Conservation (phyloP, 2,113 vertebrate genomes). For the Axis porcinus region DNA sequence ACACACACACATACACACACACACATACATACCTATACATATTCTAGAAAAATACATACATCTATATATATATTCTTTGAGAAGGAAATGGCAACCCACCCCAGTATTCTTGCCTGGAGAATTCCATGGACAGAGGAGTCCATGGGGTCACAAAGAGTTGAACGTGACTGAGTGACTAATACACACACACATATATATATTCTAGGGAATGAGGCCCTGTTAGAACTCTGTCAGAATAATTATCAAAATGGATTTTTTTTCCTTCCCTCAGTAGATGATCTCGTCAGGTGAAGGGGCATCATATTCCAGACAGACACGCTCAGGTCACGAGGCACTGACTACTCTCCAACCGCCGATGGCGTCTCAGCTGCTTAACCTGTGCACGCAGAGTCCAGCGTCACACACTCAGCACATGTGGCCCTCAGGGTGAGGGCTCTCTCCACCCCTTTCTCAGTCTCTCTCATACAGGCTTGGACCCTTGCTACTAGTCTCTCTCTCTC, state of each 20-base stretch:
- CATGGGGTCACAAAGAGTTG: neutral
- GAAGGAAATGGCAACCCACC: neutral
- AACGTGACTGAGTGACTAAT: neutral
- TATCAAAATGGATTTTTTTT: neutral
- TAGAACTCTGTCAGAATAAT: conserved; percentile 32
- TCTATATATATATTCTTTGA: neutral
- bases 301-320: conserved; percentile 39
- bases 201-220: neutral
- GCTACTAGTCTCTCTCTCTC: neutral
- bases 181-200: neutral
- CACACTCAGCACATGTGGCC: rapidly evolving
- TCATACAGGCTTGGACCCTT: rapidly evolving
- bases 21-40: rapidly evolving
- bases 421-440: too few species aligned
- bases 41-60: neutral
- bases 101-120: neutral
- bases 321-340: neutral
- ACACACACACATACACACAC: too few species aligned
- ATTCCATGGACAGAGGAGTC: neutral
- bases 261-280: neutral
- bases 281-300: conserved; percentile 9
- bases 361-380: neutral
- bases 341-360: neutral
- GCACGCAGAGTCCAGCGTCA: neutral
- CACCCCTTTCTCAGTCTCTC: neutral